These are phyloP conservation scores for Cyanocitta stelleri DNA, from an alignment of 2,113 vertebrate species.

Conservation along the genomic window DNA sequence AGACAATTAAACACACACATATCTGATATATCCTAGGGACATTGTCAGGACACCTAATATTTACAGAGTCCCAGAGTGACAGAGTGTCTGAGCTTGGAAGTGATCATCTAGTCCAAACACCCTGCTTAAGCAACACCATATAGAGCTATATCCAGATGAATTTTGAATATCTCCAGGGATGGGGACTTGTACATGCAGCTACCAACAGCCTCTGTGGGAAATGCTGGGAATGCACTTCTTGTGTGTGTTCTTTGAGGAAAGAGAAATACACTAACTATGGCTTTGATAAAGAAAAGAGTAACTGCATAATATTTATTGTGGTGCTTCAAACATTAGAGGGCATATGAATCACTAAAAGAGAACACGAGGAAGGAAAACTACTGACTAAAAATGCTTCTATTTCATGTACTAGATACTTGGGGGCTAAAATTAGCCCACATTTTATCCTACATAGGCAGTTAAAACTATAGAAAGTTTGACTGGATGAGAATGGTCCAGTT, in stretches of 20 bases:
- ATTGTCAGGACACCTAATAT: fast-evolving
- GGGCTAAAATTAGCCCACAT: background rate
- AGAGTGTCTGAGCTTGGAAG: background rate
- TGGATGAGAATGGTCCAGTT: background rate
- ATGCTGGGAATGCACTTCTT: background rate
- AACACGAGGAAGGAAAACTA: background rate
- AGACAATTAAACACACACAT: background rate
- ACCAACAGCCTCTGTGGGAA: background rate
- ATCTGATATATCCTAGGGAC: background rate
- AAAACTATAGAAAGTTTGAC: background rate
- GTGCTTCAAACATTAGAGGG: background rate
- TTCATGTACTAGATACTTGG: background rate
- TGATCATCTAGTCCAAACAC: fast-evolving
- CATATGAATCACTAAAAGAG: background rate
- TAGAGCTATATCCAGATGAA: background rate
- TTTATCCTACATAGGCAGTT: background rate
- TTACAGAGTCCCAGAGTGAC: background rate
- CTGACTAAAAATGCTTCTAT: background rate
- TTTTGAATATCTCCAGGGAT: background rate
- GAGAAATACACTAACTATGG: background rate
- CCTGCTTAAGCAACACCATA: background rate
- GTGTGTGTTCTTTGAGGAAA: background rate
- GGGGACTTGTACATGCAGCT: background rate
- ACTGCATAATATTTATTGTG: background rate
- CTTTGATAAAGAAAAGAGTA: background rate